A percentile compares a stretch with the other conserved stretches of the same genome.
Conservation (phyloP, 2,888 invertebrate genomes). For the Thecocarcelia acutangulata region DNA sequence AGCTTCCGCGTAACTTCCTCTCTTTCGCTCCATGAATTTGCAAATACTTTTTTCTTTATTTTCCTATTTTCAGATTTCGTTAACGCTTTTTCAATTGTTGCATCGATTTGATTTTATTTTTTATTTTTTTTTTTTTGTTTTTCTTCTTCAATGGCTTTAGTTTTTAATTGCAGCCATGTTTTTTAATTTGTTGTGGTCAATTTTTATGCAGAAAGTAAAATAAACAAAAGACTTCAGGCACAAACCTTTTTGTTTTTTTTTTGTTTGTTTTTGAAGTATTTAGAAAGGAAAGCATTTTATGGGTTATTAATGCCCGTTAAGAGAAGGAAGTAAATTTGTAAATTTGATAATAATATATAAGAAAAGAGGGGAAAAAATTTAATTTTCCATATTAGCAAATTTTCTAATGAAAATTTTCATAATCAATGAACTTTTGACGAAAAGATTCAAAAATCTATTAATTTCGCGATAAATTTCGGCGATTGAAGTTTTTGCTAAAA, state of each 20-base stretch:
- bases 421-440: too few species aligned
- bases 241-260: slow-evolving; percentile 12
- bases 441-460: too few species aligned
- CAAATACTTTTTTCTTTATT: slow-evolving; percentile 33
- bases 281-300: slow-evolving; percentile 2
- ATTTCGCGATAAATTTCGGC: too few species aligned
- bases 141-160: slow-evolving; percentile 8
- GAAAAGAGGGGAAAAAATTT: too few species aligned
- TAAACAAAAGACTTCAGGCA: slow-evolving; percentile 43
- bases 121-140: background rate
- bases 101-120: background rate
- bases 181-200: slow-evolving; percentile 34
- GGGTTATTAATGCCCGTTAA: slow-evolving; percentile 13
- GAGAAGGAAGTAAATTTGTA: slow-evolving; percentile 22
- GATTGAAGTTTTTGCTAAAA: too few species aligned
- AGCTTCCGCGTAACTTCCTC: slow-evolving; percentile 69
- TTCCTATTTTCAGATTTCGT: background rate
- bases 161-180: slow-evolving; percentile 43
- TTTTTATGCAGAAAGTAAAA: background rate
- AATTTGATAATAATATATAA: background rate
- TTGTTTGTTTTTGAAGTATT: background rate
- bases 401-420: too few species aligned
- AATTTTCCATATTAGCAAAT: too few species aligned
- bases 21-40: slow-evolving; percentile 49
- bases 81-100: slow-evolving; percentile 1